Evolutionary conservation across 2,797 vertebrate species (phyloP), one percentile per base, ranked within the genome.

Genomic region (Oryzias dopingdopingensis): DNA sequence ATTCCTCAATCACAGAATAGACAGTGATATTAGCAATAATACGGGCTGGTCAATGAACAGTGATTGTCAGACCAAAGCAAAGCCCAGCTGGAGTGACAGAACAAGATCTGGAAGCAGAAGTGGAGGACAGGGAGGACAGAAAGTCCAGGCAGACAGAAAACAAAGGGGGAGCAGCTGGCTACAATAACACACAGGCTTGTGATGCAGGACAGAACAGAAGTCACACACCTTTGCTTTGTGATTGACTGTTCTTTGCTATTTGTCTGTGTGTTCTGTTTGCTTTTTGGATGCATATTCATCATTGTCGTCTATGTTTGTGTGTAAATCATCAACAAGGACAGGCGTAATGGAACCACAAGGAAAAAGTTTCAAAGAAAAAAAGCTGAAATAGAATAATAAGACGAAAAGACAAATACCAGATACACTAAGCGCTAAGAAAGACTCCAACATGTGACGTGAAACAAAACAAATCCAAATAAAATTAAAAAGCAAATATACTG

Each of bases 181-280:
- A 92, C 84, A 91, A 92, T 91, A 91, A 95, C 92, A 96, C 86
- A 95, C 86, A 96, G 94, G 93, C 94, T 92, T 89, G 92, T 92
- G 91, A 96, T 94, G 95, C 93, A 97, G 93, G 93, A 93, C 93
- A 59, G 76, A 78, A 94, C 91, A 92, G 88, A 88, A 93, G 87
- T 80, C 48, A 94, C 92, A 93, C 93, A 93, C 88, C 92, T 81
- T 52, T 7, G 53, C 8, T 65, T 56, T 67, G 58, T 63, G 62
- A 77, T 2, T 72, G 62, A 70, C 58, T 57, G 8, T 44, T n/a
- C 18, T 14, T 22, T 22, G 20, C 1, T 22, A 22, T 17, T 14
- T 17, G 44, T 62, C 37, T 69, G 52, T 60, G 58, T 63, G 52
- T 49, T 45, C 2, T 56, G 58, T 47, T 23, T 55, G 58, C 32